These are phyloP conservation scores for Colletes gigas DNA, from an alignment of 1,140 invertebrate genomes.

Conservation along the genomic window DNA sequence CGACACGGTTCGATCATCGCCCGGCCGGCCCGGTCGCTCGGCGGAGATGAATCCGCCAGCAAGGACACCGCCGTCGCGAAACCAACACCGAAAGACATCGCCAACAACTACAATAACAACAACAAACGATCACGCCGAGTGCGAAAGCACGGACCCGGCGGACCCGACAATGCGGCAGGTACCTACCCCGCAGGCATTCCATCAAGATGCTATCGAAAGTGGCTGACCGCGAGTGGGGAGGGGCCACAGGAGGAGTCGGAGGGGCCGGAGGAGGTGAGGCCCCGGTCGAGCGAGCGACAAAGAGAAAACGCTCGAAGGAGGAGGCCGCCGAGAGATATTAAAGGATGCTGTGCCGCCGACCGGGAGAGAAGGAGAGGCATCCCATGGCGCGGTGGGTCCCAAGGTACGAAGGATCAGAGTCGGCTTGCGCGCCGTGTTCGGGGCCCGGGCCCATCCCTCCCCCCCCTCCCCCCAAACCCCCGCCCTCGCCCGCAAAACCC, in stretches of 20 bases:
- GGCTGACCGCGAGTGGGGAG: slow-evolving; percentile 46
- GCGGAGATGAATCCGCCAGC: slow-evolving; percentile 38
- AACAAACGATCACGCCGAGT: slow-evolving; percentile 55
- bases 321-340: slow-evolving; percentile 75
- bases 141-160: slow-evolving; percentile 63
- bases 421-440: slow-evolving; percentile 41
- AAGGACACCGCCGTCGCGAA: slow-evolving; percentile 13
- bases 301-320: slow-evolving; percentile 47
- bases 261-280: not conserved
- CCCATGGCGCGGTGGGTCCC: slow-evolving; percentile 74
- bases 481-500: not conserved
- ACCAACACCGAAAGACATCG: slow-evolving; percentile 22
- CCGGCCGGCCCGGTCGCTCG: slow-evolving; percentile 18
- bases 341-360: slow-evolving; percentile 74
- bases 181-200: slow-evolving; percentile 77
- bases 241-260: slow-evolving; percentile 3
- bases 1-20: slow-evolving; percentile 37
- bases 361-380: slow-evolving; percentile 60
- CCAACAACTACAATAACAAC: slow-evolving; percentile 38
- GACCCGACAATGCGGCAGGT: slow-evolving; percentile 76
- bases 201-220: slow-evolving; percentile 78
- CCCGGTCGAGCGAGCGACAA: slow-evolving; percentile 36
- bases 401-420: slow-evolving; percentile 62
- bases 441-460: slow-evolving; percentile 22
- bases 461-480: no score